Base-by-base conservation (phyloP, 2,888 invertebrate genomes). In the Criorhina ranunculi region DNA sequence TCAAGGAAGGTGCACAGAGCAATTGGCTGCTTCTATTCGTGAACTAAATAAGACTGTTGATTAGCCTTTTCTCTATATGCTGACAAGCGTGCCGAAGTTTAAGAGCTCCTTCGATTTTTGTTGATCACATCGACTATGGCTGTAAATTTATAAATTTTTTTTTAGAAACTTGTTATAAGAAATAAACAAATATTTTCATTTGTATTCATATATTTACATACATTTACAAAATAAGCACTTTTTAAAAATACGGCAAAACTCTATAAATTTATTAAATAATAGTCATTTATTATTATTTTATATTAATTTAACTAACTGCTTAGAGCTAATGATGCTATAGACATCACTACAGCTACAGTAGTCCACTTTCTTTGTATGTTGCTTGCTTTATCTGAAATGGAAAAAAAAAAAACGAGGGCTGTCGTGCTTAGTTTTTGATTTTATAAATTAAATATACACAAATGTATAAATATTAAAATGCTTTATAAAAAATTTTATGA, bases 221-320 rank as follows among this genome's bases (percentile, higher is more conserved):
- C 91, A 91, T 91, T 90, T 91, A 91, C 91, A 91, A 91, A 91
- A 91, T 91, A 91, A 91, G 91, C 91, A 89, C 89, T 89, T 90
- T n/a, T 91, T 89, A 88, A 91, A 91, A 91, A 91, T 91, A 90
- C 90, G 90, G 91, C 90, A 90, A 91, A 91, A 90, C 88, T 88
- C 90, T 89, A 88, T 89, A 90, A 91, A 91, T 90, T 89, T 90
- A 89, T 90, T 90, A 87, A 81, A 82, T 87, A 90, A 89, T 89
- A 89, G 88, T 89, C 88, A 70, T 80, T 78, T 69, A 69, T 85
- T 85, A 55, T 72, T 80, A 79, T 75, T 76, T 66, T 66, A 70
- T 76, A 70, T 86, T 76, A 76, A 87, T 86, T 78, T 87, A 91
- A 91, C 91, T 91, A 91, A 91, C 91, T 91, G 91, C 91, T 91